Evolutionary conservation across 2,797 vertebrate species (phyloP), one percentile per base, ranked within the genome.

Genomic region (Taenioides sp.): DNA sequence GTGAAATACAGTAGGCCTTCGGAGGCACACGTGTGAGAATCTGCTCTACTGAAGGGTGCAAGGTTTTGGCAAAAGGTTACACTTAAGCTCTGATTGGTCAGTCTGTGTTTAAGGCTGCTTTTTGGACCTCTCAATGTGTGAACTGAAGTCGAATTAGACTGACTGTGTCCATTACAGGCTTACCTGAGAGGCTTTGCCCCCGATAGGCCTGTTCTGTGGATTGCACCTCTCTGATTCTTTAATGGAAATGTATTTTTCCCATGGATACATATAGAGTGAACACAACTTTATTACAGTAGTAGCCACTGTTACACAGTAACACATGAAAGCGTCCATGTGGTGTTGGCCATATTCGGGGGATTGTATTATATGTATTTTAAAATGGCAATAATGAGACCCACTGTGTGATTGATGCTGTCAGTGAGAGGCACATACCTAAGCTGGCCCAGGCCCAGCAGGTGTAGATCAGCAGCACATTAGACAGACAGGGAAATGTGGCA

Each of bases 341-440:
- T 14, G 82, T 81, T 69, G 81, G 80, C 80, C 83, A 69, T 74
- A 75, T 54, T 78, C 81, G 58, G 73, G 25, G 80, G 84, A 85
- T 88, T 34, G 63, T 83, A 88, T 88, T 87, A 90, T 92, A 92
- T 93, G 91, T 88, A 83, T 92, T 92, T 92, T 91, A 92, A 92
- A 59, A 93, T 91, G 90, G 89, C 89, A 91, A 82, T 92, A 92
- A 92, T 88, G 82, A 88, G 87, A 79, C 91, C 86, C 71, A 87
- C 92, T 91, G 93, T 77, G 92, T 93, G 92, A 93, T 92, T 86
- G 93, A 94, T 94, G 91, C 86, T 85, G 86, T 92, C 90, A 78
- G 86, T 72, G 85, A 67, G 77, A 74, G 76, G 83, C 80, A 67
- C 86, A 80, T 89, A 92, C 92, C 91, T 93, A 88, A 88, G 88